A percentile compares a stretch with the other conserved stretches of the same genome.
Evolutionary conservation across 2,797 vertebrate genomes (phyloP).

Genomic region (Schizopygopsis malacanthus): DNA sequence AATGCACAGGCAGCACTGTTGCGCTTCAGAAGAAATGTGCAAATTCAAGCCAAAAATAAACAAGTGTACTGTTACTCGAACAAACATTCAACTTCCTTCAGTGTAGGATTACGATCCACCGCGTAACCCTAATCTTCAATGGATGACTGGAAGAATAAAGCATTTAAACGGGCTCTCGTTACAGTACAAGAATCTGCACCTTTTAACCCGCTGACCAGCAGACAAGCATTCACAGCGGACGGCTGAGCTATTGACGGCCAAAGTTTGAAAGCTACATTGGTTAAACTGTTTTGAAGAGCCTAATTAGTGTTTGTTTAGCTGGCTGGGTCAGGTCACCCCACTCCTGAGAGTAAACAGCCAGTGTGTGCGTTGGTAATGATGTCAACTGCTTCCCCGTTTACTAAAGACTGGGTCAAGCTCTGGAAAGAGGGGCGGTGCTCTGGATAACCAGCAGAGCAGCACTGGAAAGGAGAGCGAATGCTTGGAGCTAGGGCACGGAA

Average conservation of each 20-base stretch:
- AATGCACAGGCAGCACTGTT: constrained; percentile 17
- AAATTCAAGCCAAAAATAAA: constrained; percentile 35
- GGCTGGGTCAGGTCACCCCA: constrained; percentile 52
- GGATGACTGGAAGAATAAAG: constrained; percentile 19
- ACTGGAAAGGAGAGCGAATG: constrained; percentile 46
- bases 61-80: constrained; percentile 7
- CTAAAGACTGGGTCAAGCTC: constrained; percentile 9
- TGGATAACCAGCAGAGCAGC: constrained; percentile 35
- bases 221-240: neutral
- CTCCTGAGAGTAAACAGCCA: constrained; percentile 32
- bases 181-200: constrained; percentile 4
- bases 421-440: neutral
- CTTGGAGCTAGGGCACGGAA: constrained; percentile 56
- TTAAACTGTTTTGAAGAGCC: constrained; percentile 18
- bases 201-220: neutral
- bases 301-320: constrained; percentile 38
- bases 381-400: constrained; percentile 28
- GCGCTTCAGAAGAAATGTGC: constrained; percentile 36
- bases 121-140: constrained; percentile 27
- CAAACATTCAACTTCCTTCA: constrained; percentile 32
- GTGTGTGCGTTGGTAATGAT: constrained; percentile 33
- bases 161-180: constrained; percentile 31
- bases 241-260: neutral
- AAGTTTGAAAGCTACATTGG: neutral
- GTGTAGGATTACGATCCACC: constrained; percentile 39